phyloP scores from a whole-genome alignment of 2,113 vertebrate species.

The Alligator mississippiensis region DNA sequence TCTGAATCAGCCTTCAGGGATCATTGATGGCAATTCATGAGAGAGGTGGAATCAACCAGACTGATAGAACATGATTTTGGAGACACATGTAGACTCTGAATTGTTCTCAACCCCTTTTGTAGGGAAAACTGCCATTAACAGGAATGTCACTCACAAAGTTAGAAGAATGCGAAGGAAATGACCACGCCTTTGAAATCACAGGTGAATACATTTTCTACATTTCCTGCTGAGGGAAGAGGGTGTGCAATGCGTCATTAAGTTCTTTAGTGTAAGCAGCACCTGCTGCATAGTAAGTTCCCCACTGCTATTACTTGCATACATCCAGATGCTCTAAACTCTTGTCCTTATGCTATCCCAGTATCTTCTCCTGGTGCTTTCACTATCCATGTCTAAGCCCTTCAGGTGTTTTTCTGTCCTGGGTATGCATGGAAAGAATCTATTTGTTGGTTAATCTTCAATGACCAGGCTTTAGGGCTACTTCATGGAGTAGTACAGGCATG shows the following conservation, averaged over 20 bases:
- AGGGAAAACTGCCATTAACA: slow-evolving; percentile 88
- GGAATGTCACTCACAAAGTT: slow-evolving; percentile 88
- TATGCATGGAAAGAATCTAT: background rate
- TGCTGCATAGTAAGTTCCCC: background rate
- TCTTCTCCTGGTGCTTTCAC: background rate
- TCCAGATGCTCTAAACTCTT: background rate
- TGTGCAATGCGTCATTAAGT: too few relatives aligned
- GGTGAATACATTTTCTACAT: slow-evolving; percentile 76
- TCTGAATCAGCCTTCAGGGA: slow-evolving; percentile 1
- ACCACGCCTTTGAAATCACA: slow-evolving; percentile 92
- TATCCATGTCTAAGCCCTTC: background rate
- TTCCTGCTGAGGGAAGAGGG: background rate
- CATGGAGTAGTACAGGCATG: too few relatives aligned
- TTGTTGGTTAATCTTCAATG: background rate
- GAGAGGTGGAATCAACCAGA: slow-evolving; percentile 4
- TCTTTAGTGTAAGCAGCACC: background rate
- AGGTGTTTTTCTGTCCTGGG: background rate
- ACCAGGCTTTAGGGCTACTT: background rate
- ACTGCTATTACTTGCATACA: background rate
- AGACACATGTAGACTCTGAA: background rate
- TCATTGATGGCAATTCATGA: background rate
- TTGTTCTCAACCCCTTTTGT: slow-evolving; percentile 36
- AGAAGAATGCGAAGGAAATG: slow-evolving; percentile 87
- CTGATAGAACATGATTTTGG: background rate
- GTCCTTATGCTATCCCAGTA: fast-evolving